phyloP scores from a whole-genome alignment of 2,113 vertebrate genomes.

The Otolemur garnettii region DNA sequence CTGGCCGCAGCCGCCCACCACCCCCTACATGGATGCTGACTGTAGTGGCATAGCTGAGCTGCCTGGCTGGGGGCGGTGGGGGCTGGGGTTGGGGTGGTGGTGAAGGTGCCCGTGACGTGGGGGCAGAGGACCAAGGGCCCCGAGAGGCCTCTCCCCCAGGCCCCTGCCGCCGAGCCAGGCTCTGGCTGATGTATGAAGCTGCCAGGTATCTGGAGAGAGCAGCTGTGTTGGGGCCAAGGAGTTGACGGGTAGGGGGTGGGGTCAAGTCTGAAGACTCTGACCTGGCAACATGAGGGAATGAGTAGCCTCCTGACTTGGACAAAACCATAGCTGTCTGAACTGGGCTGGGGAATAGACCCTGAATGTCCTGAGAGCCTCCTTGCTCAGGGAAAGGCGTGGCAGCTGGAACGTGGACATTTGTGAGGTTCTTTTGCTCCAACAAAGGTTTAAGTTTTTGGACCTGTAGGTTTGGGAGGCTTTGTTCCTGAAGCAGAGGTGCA shows the following conservation, averaged over 20 bases:
- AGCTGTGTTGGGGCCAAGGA: constrained; percentile 82
- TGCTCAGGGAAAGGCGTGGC: not conserved
- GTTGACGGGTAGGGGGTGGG: constrained; percentile 61
- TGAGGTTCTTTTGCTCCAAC: not conserved
- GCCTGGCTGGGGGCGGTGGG: constrained; percentile 72
- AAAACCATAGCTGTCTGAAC: not conserved
- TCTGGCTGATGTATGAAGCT: constrained; percentile 92
- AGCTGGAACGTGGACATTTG: accelerated
- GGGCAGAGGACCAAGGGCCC: constrained; percentile 82
- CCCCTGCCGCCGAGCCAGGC: constrained; percentile 87
- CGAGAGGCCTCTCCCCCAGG: constrained; percentile 68
- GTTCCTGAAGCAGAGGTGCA: not conserved
- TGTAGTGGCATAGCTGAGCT: constrained; percentile 93
- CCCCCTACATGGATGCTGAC: constrained; percentile 94
- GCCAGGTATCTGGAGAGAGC: constrained; percentile 90
- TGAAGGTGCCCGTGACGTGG: constrained; percentile 83
- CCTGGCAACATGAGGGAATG: not conserved
- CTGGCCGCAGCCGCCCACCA: constrained; percentile 91
- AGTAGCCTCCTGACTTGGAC: constrained; percentile 21
- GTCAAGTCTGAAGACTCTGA: constrained; percentile 64
- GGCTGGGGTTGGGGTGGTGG: constrained; percentile 78
- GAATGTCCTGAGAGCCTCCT: not conserved
- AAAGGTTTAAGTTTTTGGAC: not conserved
- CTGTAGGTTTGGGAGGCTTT: not conserved
- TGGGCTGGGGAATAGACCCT: not conserved